A percentile compares a stretch with the other conserved stretches of the same genome.
phyloP scores from a whole-genome alignment of 2,113 vertebrate species.

The Lagopus leucura region DNA sequence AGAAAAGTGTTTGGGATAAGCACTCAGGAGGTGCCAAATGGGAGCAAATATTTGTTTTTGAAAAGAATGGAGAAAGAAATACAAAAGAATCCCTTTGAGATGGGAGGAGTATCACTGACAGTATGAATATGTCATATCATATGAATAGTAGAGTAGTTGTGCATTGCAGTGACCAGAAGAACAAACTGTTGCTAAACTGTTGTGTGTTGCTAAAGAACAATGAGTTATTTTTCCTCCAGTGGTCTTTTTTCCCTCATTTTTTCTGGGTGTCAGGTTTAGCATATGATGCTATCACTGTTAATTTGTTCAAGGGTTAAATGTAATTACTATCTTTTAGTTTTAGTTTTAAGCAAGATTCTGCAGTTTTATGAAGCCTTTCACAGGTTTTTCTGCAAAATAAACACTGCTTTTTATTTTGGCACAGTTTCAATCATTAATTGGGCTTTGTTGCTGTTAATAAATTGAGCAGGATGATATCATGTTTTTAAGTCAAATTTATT shows the following conservation, averaged over 20 bases:
- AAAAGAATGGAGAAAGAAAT: conserved; percentile 21
- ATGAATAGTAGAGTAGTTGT: conserved; percentile 16
- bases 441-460: conserved; percentile 55
- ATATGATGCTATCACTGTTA: not conserved
- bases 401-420: conserved; percentile 47
- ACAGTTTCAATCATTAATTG: conserved; percentile 28
- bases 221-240: conserved; percentile 9
- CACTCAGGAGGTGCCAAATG: conserved; percentile 8
- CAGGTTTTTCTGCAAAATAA: not conserved
- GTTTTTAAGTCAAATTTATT: conserved; percentile 34
- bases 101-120: conserved; percentile 51
- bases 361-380: not conserved
- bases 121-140: conserved; percentile 21
- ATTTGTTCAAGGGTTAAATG: not conserved
- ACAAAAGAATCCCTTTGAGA: conserved; percentile 42
- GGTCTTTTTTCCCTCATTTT: not conserved
- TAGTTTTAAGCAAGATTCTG: not conserved
- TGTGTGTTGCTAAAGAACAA: conserved; percentile 26
- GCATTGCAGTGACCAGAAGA: conserved; percentile 40
- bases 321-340: not conserved
- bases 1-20: conserved; percentile 4
- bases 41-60: conserved; percentile 17
- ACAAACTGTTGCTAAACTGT: not conserved
- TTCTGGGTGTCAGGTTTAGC: not conserved
- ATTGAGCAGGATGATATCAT: conserved; percentile 37